phyloP scores from a whole-genome alignment of 1,140 invertebrate species.

The Tetramorium alpestre region DNA sequence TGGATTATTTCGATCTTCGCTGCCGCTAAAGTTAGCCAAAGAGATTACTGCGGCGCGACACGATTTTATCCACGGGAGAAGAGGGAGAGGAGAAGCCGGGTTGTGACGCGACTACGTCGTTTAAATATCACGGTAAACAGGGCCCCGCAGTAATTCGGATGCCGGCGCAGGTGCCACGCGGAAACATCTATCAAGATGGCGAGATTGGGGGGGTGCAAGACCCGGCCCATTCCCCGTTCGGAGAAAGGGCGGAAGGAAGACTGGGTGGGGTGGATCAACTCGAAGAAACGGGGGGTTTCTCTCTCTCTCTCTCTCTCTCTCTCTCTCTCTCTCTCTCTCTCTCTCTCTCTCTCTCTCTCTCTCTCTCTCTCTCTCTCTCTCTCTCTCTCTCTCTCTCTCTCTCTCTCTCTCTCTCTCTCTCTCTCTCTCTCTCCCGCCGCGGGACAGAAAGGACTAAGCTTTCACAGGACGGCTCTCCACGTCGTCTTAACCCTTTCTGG shows the following conservation, averaged over 20 bases:
- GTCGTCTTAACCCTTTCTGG: conserved; percentile 77
- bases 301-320: neutral
- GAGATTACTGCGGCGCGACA: conserved; percentile 69
- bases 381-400: neutral
- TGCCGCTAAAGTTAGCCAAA: conserved; percentile 78
- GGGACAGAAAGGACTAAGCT: conserved; percentile 69
- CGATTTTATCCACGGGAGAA: conserved; percentile 35
- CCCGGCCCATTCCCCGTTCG: conserved; percentile 38
- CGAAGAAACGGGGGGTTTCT: conserved; percentile 69
- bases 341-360: neutral
- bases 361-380: neutral
- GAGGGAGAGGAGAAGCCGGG: neutral
- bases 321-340: neutral
- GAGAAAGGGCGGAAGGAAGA: conserved; percentile 32
- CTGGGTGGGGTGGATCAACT: conserved; percentile 65
- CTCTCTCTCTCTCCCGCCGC: neutral
- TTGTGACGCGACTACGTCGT: conserved; percentile 61
- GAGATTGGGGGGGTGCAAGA: conserved; percentile 70
- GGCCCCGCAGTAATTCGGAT: conserved; percentile 78
- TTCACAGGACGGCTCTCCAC: conserved; percentile 61
- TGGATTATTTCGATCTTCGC: conserved; percentile 82
- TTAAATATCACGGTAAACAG: conserved; percentile 80
- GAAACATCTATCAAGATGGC: conserved; percentile 84
- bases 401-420: neutral
- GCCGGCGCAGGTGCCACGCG: conserved; percentile 81